Percentiles rank a stretch among this genome's conserved stretches.
Conservation (phyloP, 2,113 vertebrate species). For the Neofelis nebulosa region DNA sequence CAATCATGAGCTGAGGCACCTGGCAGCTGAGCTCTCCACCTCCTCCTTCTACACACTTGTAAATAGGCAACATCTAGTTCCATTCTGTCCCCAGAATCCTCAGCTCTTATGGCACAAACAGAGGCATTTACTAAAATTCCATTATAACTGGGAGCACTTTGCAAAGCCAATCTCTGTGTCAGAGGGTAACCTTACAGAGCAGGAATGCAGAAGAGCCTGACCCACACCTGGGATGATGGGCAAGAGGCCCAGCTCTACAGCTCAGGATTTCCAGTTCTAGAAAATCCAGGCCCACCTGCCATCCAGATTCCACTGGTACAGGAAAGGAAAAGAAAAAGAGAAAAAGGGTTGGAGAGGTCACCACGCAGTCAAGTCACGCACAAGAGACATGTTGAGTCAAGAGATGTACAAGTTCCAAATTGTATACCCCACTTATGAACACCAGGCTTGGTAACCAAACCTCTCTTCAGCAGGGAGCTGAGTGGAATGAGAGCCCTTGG, state of each 20-base stretch:
- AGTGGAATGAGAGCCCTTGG: neutral
- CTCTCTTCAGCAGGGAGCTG: neutral
- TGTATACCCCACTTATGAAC: neutral
- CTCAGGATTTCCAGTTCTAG: neutral
- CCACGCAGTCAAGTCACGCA: too few species aligned
- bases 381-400: too few species aligned
- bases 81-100: neutral
- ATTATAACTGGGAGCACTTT: neutral
- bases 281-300: neutral
- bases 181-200: neutral
- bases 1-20: slow-evolving; percentile 77
- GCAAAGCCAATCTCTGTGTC: neutral
- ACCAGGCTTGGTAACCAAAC: neutral
- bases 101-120: neutral
- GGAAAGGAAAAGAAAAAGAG: neutral
- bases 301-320: neutral
- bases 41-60: slow-evolving; percentile 48
- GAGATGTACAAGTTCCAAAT: neutral
- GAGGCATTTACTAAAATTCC: slow-evolving; percentile 10
- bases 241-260: fast-evolving
- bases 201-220: neutral
- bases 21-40: slow-evolving; percentile 78
- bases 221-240: neutral
- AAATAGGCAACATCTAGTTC: slow-evolving; percentile 61
- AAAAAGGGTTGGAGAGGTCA: too few species aligned